A percentile compares a stretch with the other conserved stretches of the same genome.
Conservation (phyloP, 2,113 vertebrate genomes). For the Neoarius graeffei region DNA sequence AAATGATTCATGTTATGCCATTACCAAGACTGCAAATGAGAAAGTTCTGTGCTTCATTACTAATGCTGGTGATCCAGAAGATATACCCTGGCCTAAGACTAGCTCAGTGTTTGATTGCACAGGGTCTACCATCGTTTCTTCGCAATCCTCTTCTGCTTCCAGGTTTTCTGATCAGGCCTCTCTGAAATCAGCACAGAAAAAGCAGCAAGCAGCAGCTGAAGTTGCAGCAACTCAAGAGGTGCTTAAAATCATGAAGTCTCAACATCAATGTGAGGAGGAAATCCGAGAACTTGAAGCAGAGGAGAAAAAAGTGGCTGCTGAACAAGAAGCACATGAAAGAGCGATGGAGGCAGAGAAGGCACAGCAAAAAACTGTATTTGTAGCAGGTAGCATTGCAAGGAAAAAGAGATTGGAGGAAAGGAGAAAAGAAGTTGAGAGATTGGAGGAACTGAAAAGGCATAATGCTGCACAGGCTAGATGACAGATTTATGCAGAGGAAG, state of each 20-base stretch:
- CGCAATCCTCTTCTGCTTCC: neutral
- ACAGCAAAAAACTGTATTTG: slow-evolving; percentile 25
- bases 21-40: slow-evolving; percentile 17
- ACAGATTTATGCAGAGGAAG: neutral
- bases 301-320: slow-evolving; percentile 21
- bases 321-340: slow-evolving; percentile 44
- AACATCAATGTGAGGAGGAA: slow-evolving; percentile 39
- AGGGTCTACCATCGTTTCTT: slow-evolving; percentile 8
- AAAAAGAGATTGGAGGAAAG: too few relatives aligned
- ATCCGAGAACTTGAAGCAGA: slow-evolving; percentile 42
- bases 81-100: slow-evolving; percentile 32
- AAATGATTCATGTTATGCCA: slow-evolving; percentile 22
- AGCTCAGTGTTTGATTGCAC: slow-evolving; percentile 38
- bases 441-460: slow-evolving; percentile 39
- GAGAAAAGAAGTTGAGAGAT: slow-evolving; percentile 17
- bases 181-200: neutral
- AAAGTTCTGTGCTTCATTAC: slow-evolving; percentile 20
- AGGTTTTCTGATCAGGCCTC: slow-evolving; percentile 24
- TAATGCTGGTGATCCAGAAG: neutral
- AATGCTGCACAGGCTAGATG: slow-evolving; percentile 6
- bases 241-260: slow-evolving; percentile 34
- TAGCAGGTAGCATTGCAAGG: neutral
- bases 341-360: slow-evolving; percentile 41
- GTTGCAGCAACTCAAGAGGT: slow-evolving; percentile 29
- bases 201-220: slow-evolving; percentile 22